phyloP scores from a whole-genome alignment of 2,113 vertebrate genomes.

The Sceloporus undulatus region DNA sequence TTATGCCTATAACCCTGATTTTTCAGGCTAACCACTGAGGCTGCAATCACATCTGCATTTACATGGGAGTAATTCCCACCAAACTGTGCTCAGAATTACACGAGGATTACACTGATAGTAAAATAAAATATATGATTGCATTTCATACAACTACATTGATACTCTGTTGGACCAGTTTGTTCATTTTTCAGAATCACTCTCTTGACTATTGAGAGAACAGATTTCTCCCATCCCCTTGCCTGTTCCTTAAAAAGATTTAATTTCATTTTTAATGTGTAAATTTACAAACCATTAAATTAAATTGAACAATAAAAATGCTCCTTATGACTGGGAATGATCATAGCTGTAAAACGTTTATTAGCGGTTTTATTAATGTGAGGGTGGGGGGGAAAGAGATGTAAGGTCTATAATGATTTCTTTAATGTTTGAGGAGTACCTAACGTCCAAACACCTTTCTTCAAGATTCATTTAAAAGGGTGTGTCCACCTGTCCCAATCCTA shows the following conservation, averaged over 20 bases:
- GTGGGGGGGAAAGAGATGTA: slow-evolving; percentile 2
- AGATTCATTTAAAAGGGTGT: slow-evolving; percentile 17
- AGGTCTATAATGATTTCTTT: slow-evolving; percentile 33
- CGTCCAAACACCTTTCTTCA: slow-evolving; percentile 35
- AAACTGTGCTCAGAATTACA: not conserved
- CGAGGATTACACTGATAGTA: not conserved
- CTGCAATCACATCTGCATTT: not conserved
- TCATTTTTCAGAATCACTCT: slow-evolving; percentile 15
- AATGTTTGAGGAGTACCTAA: slow-evolving; percentile 36
- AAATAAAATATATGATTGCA: not conserved
- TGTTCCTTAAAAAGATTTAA: slow-evolving; percentile 50
- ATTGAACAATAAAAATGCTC: slow-evolving; percentile 43
- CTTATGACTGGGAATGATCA: slow-evolving; percentile 45
- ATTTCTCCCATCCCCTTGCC: slow-evolving; percentile 11
- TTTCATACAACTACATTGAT: not conserved
- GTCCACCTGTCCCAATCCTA: slow-evolving; percentile 7
- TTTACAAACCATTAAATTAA: slow-evolving; percentile 67
- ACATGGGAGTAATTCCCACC: not conserved
- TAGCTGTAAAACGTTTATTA: slow-evolving; percentile 58
- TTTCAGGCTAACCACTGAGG: not conserved
- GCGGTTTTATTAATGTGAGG: slow-evolving; percentile 29
- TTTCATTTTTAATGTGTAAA: slow-evolving; percentile 62
- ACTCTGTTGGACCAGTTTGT: not conserved
- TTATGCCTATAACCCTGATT: not conserved
- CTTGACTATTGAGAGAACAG: slow-evolving; percentile 29